These are phyloP conservation scores for Intellagama lesueurii DNA, from an alignment of 2,797 vertebrate species.

Conservation along the genomic window DNA sequence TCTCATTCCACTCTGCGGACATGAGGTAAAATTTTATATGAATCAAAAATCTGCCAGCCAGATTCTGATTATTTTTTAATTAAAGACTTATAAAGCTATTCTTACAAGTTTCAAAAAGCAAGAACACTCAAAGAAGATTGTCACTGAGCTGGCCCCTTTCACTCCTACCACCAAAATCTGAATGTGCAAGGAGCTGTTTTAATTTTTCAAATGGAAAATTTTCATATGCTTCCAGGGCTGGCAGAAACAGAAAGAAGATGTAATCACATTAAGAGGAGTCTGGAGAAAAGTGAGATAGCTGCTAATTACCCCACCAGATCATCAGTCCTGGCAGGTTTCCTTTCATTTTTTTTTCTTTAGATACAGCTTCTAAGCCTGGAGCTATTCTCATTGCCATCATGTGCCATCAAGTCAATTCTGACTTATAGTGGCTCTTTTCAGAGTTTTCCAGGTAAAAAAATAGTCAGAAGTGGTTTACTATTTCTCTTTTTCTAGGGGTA, in stretches of 20 bases:
- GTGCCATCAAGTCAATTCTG: no score
- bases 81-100: neutral
- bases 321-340: constrained; percentile 4
- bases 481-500: no score
- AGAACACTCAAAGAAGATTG: neutral
- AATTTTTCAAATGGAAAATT: neutral
- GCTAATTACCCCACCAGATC: neutral
- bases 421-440: no score
- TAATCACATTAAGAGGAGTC: neutral
- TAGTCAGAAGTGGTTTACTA: no score
- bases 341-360: neutral
- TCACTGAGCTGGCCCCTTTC: neutral
- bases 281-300: neutral
- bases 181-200: neutral
- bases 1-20: neutral
- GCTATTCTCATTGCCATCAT: neutral
- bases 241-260: constrained; percentile 17
- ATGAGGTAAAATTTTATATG: neutral
- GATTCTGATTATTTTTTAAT: neutral
- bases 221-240: neutral
- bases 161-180: neutral
- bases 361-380: neutral
- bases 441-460: no score
- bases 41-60: neutral
- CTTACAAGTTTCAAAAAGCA: neutral